A percentile compares a stretch with the other conserved stretches of the same genome.
Conservation (phyloP, 2,888 invertebrate genomes). For the Mimachlamys varia region DNA sequence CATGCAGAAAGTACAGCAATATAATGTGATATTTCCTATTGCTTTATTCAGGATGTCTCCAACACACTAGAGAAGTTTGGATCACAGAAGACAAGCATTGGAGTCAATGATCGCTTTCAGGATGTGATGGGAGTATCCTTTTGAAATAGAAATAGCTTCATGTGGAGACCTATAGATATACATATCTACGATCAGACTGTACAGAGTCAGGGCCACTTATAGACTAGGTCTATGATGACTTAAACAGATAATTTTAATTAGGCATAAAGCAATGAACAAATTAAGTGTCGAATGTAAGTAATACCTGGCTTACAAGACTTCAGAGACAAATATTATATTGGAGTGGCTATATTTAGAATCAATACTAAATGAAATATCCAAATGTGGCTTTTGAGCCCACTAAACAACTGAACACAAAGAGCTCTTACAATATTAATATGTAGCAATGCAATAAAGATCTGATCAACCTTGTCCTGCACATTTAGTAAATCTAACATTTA, state of each 20-base stretch:
- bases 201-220: neutral
- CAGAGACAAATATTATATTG: neutral
- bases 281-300: neutral
- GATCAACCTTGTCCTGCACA: too few relatives aligned
- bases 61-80: slow-evolving; percentile 70
- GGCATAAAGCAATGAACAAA: neutral
- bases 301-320: too few relatives aligned
- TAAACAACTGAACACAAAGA: too few relatives aligned
- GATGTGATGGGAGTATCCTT: slow-evolving; percentile 78
- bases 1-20: neutral
- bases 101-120: slow-evolving; percentile 74
- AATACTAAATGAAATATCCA: too few relatives aligned
- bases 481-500: too few relatives aligned
- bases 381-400: too few relatives aligned
- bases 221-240: too few relatives aligned
- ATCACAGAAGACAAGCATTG: slow-evolving; percentile 62
- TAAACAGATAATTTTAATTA: too few relatives aligned
- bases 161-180: neutral
- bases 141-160: neutral
- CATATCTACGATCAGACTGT: neutral
- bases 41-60: slow-evolving; percentile 71
- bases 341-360: too few relatives aligned
- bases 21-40: neutral
- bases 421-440: too few relatives aligned
- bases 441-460: too few relatives aligned